Evolutionary conservation across 92 coral and sea anemone species (phyloP).

Genomic region (Paramuricea clavata): DNA sequence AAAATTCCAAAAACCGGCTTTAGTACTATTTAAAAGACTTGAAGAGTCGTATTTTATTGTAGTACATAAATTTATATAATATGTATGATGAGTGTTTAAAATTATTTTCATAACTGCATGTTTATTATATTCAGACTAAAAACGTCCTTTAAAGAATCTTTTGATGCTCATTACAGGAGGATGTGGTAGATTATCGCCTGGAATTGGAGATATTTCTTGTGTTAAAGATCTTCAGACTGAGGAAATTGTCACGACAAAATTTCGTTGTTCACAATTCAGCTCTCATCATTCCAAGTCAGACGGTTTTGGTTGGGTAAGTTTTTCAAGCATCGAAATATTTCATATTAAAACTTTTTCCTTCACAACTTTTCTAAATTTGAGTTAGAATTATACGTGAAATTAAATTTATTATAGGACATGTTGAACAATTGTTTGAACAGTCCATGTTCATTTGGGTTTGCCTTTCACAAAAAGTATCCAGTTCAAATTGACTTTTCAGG

Average conservation of each 20-base stretch:
- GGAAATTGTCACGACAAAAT: neutral
- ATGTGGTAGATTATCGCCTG: neutral
- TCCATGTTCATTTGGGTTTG: neutral
- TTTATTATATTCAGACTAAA: neutral
- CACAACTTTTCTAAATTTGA: neutral
- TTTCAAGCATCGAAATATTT: neutral
- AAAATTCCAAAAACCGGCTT: too few species aligned
- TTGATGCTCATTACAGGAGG: neutral
- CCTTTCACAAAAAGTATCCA: neutral
- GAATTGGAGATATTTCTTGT: neutral
- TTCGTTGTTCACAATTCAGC: neutral
- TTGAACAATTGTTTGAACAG: neutral
- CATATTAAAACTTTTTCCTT: neutral
- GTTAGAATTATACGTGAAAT: neutral
- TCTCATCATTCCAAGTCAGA: neutral
- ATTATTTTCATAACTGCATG: too few species aligned
- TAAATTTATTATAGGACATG: neutral
- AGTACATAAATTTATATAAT: too few species aligned
- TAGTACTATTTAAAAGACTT: too few species aligned
- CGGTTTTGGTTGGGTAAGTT: neutral
- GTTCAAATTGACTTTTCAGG: neutral
- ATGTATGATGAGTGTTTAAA: too few species aligned
- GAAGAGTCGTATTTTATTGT: too few species aligned
- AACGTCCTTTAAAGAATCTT: slow-evolving; percentile 16
- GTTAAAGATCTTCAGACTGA: slow-evolving; percentile 17